phyloP scores from a whole-genome alignment of 2,113 vertebrate species.

The Rallus limicola region DNA sequence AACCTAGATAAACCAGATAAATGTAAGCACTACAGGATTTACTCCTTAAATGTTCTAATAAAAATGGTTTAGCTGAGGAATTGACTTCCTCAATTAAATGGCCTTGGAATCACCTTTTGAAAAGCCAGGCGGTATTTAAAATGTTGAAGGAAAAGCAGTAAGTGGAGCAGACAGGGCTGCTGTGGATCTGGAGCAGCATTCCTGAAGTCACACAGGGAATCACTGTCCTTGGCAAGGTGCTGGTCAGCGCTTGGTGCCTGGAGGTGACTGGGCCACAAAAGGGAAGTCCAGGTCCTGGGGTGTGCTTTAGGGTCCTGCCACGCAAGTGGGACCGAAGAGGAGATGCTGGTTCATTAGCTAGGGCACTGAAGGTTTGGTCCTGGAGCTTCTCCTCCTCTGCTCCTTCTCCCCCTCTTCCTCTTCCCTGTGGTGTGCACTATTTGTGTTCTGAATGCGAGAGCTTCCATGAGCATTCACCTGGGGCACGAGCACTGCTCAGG shows the following conservation, averaged over 20 bases:
- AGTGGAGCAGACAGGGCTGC: not conserved
- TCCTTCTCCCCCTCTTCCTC: not conserved
- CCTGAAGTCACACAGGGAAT: not conserved
- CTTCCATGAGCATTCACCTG: not conserved
- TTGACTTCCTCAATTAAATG: conserved; percentile 27
- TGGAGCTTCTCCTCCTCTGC: not conserved
- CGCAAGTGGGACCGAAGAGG: not conserved
- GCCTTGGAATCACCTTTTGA: conserved; percentile 38
- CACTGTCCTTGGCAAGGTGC: not conserved
- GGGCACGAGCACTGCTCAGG: not conserved
- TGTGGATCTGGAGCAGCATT: not conserved
- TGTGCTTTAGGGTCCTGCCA: not conserved
- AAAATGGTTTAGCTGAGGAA: conserved; percentile 23
- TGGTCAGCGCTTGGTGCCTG: not conserved
- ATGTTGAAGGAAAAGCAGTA: not conserved
- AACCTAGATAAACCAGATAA: conserved; percentile 8
- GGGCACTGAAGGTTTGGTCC: not conserved
- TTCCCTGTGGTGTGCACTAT: not conserved
- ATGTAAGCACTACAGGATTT: not conserved
- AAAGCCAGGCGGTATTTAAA: not conserved
- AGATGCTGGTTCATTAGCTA: not conserved
- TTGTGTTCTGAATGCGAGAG: too few relatives aligned
- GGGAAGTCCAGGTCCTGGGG: not conserved
- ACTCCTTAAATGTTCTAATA: conserved; percentile 32
- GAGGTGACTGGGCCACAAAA: not conserved